Conservation (phyloP, 2,888 invertebrate genomes). For the Eristalinus aeneus region DNA sequence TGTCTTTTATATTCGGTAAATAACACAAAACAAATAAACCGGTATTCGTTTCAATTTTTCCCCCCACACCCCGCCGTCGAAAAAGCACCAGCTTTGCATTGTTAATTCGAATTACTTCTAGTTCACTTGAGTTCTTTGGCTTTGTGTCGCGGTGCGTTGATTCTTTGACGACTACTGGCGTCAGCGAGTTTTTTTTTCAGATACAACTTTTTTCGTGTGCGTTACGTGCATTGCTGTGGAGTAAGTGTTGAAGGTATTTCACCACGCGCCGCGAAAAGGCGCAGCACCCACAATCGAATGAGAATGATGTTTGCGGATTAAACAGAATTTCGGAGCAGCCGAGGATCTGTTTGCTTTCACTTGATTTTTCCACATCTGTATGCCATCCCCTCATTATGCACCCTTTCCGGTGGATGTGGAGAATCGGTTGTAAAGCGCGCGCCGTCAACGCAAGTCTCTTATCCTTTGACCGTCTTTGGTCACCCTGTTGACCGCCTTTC, state of each 20-base stretch:
- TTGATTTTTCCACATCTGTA: slow-evolving; percentile 45
- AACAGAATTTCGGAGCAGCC: slow-evolving; percentile 17
- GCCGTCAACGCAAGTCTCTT: slow-evolving; percentile 45
- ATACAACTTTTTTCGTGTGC: neutral
- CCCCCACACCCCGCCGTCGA: neutral
- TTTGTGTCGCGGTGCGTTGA: slow-evolving; percentile 16
- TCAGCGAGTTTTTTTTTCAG: slow-evolving; percentile 26
- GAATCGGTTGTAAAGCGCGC: slow-evolving; percentile 60
- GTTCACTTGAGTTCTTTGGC: slow-evolving; percentile 13
- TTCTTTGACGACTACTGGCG: neutral
- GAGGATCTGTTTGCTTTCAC: slow-evolving; percentile 38
- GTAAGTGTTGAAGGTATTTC: slow-evolving; percentile 11
- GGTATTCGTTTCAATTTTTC: slow-evolving; percentile 35
- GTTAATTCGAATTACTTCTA: slow-evolving; percentile 3
- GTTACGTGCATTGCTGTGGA: neutral
- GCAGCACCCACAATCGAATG: slow-evolving; percentile 14
- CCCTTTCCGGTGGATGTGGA: neutral
- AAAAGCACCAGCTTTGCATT: slow-evolving; percentile 17
- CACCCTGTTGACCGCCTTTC: neutral
- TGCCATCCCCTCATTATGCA: slow-evolving; percentile 32
- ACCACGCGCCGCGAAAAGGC: slow-evolving; percentile 25
- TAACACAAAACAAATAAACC: slow-evolving; percentile 37
- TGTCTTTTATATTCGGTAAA: slow-evolving; percentile 22
- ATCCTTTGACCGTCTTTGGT: neutral
- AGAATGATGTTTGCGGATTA: slow-evolving; percentile 44